These are phyloP conservation scores for Parotia lawesii DNA, from an alignment of 2,113 vertebrate species.

Conservation along the genomic window DNA sequence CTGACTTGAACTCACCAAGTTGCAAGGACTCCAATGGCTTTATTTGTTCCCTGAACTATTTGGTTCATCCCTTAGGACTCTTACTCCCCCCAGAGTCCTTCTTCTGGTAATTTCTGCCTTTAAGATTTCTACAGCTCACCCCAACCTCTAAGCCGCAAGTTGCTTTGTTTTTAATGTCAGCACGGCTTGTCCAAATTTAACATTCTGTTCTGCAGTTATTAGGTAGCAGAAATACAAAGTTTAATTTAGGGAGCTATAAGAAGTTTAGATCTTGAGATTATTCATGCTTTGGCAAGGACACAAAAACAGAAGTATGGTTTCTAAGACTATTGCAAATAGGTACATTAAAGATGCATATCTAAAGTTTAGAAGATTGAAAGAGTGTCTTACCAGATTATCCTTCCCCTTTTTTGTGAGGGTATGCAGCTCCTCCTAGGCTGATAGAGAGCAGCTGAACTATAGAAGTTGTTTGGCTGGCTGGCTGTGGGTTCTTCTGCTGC, in stretches of 20 bases:
- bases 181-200: neutral
- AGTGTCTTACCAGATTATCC: neutral
- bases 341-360: constrained; percentile 23
- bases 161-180: neutral
- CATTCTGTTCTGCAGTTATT: neutral
- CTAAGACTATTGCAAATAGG: neutral
- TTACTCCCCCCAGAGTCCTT: neutral
- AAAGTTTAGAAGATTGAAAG: neutral
- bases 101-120: neutral
- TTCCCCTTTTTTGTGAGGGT: neutral
- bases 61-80: neutral
- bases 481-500: neutral
- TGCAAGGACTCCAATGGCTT: neutral
- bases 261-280: constrained; percentile 18
- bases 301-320: neutral
- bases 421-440: neutral
- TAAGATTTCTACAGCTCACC: neutral
- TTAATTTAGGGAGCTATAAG: constrained; percentile 13
- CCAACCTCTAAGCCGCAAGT: neutral
- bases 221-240: neutral
- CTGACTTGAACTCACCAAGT: neutral
- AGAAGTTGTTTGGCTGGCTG: neutral
- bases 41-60: neutral
- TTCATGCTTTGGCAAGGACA: neutral
- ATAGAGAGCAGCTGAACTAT: neutral